Percentiles rank a stretch among this genome's conserved stretches.
Evolutionary conservation across 2,888 invertebrate genomes (phyloP).

Genomic region (Tetragonula carbonaria): DNA sequence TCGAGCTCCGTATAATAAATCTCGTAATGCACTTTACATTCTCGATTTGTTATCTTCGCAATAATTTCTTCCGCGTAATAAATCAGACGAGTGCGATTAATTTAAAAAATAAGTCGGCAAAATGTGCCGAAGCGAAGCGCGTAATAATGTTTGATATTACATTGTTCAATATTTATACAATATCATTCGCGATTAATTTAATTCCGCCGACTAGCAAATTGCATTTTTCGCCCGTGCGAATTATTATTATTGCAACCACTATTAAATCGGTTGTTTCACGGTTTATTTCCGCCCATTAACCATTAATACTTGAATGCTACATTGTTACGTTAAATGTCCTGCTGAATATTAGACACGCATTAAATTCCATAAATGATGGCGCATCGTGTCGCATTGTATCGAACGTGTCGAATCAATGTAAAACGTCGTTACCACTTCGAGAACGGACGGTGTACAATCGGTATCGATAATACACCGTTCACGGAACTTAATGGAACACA

Average conservation of each 20-base stretch:
- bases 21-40: not conserved
- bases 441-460: not conserved
- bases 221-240: not conserved
- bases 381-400: not conserved
- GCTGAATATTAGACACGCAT: not conserved
- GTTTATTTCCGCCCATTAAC: not conserved
- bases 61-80: not conserved
- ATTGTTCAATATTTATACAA: no score
- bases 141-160: no score
- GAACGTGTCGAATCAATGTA: not conserved
- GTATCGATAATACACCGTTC: constrained; percentile 11
- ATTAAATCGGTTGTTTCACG: not conserved
- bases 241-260: not conserved
- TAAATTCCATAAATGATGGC: constrained; percentile 22
- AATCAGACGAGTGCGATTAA: not conserved
- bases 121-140: no score
- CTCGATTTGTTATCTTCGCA: not conserved
- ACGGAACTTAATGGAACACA: constrained; percentile 25
- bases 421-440: constrained; percentile 17
- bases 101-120: no score
- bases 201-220: not conserved
- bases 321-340: constrained; percentile 9
- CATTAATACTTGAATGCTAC: not conserved
- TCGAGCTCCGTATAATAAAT: not conserved
- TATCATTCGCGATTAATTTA: no score